A percentile compares a stretch with the other conserved stretches of the same genome.
Conservation (phyloP, 2,113 vertebrate species). For the Hystrix cristata region DNA sequence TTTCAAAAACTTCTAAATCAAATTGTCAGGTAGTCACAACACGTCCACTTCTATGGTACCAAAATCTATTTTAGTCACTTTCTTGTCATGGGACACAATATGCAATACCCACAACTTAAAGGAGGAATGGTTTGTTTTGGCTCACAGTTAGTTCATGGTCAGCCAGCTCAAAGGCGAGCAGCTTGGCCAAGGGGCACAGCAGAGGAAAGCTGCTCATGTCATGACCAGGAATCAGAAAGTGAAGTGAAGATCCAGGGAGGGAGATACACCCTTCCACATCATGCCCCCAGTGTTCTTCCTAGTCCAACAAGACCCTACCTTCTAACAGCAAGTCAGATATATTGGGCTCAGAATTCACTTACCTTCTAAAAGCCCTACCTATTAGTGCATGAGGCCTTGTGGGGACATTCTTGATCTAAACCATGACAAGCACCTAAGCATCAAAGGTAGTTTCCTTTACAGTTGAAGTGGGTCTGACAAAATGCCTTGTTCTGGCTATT, state of each 20-base stretch:
- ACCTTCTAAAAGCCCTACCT: neutral
- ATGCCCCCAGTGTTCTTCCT: neutral
- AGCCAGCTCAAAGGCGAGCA: neutral
- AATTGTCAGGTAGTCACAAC: neutral
- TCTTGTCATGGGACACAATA: neutral
- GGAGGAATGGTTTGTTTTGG: neutral
- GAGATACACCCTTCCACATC: neutral
- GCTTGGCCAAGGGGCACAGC: neutral
- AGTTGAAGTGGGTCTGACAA: neutral
- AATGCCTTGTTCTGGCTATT: neutral
- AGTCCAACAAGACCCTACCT: neutral
- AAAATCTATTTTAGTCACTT: neutral
- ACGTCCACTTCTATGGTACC: neutral
- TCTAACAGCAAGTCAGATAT: neutral
- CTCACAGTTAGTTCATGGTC: neutral
- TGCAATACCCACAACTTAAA: neutral
- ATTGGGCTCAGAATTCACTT: neutral
- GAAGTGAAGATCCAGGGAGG: neutral
- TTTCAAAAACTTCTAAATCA: neutral
- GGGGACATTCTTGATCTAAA: neutral
- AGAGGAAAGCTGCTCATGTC: neutral
- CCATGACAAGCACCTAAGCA: neutral
- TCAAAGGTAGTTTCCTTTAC: neutral
- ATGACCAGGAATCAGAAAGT: neutral
- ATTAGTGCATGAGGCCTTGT: neutral